Percentiles rank a stretch among this genome's conserved stretches.
Conservation (phyloP, 2,113 vertebrate genomes). For the Proteles cristata region DNA sequence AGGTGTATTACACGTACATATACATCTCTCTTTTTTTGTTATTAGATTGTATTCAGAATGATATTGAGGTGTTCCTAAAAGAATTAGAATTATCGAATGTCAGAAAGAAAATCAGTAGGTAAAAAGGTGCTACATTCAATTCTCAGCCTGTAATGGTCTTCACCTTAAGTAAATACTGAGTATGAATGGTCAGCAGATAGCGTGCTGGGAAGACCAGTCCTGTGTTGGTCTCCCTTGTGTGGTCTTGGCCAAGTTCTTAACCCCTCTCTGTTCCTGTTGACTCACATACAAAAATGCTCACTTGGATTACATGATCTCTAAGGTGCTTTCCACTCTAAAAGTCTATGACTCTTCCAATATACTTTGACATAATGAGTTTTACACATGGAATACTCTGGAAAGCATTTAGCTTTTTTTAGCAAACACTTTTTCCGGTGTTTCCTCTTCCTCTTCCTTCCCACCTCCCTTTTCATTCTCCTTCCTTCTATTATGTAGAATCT, state of each 20-base stretch:
- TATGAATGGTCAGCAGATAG: not conserved
- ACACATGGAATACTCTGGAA: slow-evolving; percentile 59
- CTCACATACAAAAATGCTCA: slow-evolving; percentile 45
- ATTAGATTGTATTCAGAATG: not conserved
- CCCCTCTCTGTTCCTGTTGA: not conserved
- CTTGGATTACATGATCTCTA: slow-evolving; percentile 40
- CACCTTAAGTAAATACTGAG: not conserved
- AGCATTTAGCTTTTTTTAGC: not conserved
- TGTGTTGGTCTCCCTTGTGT: not conserved
- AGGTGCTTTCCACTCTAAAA: slow-evolving; percentile 42
- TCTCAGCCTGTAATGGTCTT: not conserved
- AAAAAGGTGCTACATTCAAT: accelerated
- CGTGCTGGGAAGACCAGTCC: not conserved
- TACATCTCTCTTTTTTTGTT: not conserved
- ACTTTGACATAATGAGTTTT: slow-evolving; percentile 70
- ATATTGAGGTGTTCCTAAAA: not conserved
- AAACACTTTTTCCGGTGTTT: slow-evolving; percentile 76
- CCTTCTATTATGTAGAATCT: slow-evolving; percentile 53
- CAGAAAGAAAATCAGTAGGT: not conserved
- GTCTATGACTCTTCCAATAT: slow-evolving; percentile 30
- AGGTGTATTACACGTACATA: not conserved
- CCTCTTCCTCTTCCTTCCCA: slow-evolving; percentile 22
- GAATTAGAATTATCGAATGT: not conserved
- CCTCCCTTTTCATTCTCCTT: not conserved
- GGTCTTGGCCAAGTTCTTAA: not conserved